A percentile compares a stretch with the other conserved stretches of the same genome.
Evolutionary conservation across 2,797 vertebrate species (phyloP).

Genomic region (Mionectes olivaceus): DNA sequence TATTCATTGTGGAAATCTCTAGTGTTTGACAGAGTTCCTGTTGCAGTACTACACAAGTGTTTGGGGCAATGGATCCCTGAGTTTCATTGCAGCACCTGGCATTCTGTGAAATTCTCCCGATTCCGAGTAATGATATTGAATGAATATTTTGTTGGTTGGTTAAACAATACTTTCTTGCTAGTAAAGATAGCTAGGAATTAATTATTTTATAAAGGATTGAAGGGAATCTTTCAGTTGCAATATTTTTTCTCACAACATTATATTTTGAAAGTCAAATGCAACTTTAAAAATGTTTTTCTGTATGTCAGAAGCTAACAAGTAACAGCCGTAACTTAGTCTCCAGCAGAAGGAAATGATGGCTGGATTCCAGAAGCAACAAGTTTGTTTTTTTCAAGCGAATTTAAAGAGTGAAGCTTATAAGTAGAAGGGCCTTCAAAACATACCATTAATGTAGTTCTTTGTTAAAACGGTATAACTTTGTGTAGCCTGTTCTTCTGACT

Average conservation of each 20-base stretch:
- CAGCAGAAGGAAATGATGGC: neutral
- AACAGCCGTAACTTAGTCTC: neutral
- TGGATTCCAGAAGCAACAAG: neutral
- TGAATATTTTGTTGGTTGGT: neutral
- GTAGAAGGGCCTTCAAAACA: neutral
- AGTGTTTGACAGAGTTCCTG: neutral
- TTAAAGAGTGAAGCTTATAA: neutral
- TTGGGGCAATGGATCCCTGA: neutral
- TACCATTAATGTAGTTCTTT: neutral
- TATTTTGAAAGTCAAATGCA: neutral
- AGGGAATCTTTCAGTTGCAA: neutral
- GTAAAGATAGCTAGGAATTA: neutral
- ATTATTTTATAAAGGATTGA: neutral
- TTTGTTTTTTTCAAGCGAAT: neutral
- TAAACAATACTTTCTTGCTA: neutral
- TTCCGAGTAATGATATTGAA: neutral
- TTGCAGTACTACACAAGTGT: neutral
- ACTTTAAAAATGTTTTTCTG: neutral
- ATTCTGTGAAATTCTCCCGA: neutral
- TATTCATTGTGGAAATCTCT: neutral
- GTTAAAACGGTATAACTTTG: neutral
- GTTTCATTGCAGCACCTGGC: neutral
- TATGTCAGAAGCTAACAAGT: neutral
- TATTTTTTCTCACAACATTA: neutral
- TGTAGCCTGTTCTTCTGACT: neutral